Percentiles rank a stretch among this genome's conserved stretches.
These are phyloP conservation scores for Semibalanus balanoides DNA, from an alignment of 1,140 invertebrate species.

Conservation along the genomic window DNA sequence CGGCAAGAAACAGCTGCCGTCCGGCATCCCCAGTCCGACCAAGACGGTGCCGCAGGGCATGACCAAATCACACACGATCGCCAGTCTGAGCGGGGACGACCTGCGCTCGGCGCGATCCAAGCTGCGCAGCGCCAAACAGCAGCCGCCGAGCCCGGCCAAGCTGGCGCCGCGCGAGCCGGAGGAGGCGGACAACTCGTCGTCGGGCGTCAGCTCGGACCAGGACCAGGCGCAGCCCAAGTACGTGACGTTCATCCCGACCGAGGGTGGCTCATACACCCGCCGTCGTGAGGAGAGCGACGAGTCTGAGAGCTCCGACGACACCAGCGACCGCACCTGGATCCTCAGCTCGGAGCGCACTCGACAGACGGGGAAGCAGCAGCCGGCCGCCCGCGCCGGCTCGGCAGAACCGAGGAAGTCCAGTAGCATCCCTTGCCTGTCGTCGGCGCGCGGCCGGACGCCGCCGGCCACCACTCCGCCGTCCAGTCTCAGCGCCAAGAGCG, in stretches of 20 bases:
- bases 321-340: slow-evolving; percentile 29
- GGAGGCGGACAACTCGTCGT: slow-evolving; percentile 72
- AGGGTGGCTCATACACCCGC: slow-evolving; percentile 17
- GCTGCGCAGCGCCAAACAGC: slow-evolving; percentile 65
- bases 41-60: background rate
- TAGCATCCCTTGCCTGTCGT: slow-evolving; percentile 10
- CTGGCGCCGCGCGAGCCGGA: slow-evolving; percentile 22
- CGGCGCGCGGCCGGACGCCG: background rate
- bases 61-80: background rate
- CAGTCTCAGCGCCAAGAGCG: background rate
- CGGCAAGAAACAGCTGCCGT: background rate
- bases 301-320: slow-evolving; percentile 28
- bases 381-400: background rate
- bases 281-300: slow-evolving; percentile 21
- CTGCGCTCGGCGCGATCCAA: slow-evolving; percentile 54
- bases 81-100: slow-evolving; percentile 59
- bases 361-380: background rate
- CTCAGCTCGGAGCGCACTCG: slow-evolving; percentile 11
- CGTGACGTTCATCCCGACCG: slow-evolving; percentile 26
- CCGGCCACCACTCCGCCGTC: background rate
- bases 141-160: slow-evolving; percentile 36
- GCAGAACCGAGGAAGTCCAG: background rate
- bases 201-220: slow-evolving; percentile 70
- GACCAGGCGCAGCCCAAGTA: slow-evolving; percentile 39
- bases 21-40: background rate